Evolutionary conservation across 1,140 invertebrate species (phyloP).

Genomic region (Caenorhabditis briggsae): DNA sequence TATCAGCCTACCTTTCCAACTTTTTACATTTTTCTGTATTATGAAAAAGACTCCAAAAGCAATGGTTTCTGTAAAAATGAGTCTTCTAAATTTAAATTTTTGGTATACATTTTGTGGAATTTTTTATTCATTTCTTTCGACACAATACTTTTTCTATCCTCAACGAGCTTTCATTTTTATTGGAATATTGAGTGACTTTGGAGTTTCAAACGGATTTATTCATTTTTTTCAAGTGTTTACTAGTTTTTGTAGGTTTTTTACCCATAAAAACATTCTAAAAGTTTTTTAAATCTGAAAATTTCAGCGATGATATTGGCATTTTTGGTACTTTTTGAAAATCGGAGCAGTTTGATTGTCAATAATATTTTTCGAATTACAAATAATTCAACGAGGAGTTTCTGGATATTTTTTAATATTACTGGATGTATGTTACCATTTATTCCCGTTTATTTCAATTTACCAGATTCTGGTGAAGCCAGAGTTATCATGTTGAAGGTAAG

Average conservation of each 20-base stretch:
- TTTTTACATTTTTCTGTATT: neutral
- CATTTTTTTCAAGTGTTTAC: neutral
- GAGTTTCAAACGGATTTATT: neutral
- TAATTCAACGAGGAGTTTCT: neutral
- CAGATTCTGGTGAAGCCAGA: neutral
- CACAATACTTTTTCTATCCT: neutral
- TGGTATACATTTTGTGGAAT: neutral
- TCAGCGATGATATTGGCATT: neutral
- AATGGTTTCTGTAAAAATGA: neutral
- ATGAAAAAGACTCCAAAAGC: neutral
- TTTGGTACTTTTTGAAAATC: neutral
- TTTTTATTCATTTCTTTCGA: neutral
- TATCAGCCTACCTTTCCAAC: neutral
- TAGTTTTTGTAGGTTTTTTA: neutral
- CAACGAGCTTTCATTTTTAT: neutral
- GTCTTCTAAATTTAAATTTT: neutral
- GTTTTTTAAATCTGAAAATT: neutral
- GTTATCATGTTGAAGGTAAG: neutral
- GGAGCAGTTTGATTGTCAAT: neutral
- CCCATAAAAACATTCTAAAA: neutral
- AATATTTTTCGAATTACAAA: neutral
- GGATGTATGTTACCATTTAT: neutral
- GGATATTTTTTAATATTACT: neutral
- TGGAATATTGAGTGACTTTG: neutral
- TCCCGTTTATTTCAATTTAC: neutral